phyloP scores from a whole-genome alignment of 2,113 vertebrate genomes.

The Psittacula cyanocephala region DNA sequence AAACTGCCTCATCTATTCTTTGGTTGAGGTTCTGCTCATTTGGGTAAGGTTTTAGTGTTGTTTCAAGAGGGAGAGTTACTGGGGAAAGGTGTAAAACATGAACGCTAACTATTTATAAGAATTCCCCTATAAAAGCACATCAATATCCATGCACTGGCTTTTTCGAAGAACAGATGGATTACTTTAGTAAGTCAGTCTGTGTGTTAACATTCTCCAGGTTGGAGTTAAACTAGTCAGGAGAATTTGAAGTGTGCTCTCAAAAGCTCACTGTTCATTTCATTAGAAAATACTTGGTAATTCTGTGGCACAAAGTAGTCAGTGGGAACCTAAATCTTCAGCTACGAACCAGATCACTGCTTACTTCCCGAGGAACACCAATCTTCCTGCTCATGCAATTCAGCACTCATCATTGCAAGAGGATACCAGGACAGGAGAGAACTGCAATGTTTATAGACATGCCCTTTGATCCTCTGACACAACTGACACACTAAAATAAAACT shows the following conservation, averaged over 20 bases:
- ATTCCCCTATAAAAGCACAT: neutral
- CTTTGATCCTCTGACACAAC: neutral
- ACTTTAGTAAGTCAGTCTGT: neutral
- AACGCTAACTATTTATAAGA: neutral
- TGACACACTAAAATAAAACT: neutral
- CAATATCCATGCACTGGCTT: rapidly evolving
- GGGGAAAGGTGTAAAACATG: neutral
- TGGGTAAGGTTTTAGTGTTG: neutral
- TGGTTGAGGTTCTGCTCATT: neutral
- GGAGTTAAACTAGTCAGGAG: neutral
- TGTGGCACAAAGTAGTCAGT: neutral
- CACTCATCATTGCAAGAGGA: neutral
- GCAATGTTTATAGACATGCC: neutral
- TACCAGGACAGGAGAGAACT: neutral
- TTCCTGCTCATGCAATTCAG: neutral
- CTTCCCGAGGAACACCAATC: neutral
- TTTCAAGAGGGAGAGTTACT: neutral
- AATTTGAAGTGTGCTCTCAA: neutral
- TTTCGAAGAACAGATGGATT: neutral
- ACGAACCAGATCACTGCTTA: neutral
- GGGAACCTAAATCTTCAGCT: neutral
- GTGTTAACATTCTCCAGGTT: neutral
- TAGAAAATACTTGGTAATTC: neutral
- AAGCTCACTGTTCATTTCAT: neutral
- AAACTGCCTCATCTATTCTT: neutral